A percentile compares a stretch with the other conserved stretches of the same genome.
Evolutionary conservation across 2,888 invertebrate species (phyloP).

Genomic region (Frankliniella intonsa): DNA sequence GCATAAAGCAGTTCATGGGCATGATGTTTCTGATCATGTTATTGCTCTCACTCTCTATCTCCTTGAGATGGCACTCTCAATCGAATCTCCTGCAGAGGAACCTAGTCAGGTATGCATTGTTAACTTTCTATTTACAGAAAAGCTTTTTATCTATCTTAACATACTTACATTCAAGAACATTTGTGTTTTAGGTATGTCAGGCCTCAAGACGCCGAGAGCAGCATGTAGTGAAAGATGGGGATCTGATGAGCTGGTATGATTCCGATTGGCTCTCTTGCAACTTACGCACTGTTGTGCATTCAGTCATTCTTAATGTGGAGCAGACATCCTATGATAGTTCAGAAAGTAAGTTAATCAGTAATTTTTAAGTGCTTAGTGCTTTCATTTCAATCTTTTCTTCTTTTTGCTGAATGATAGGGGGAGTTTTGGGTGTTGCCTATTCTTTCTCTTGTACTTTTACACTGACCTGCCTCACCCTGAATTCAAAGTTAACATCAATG

Average conservation of each 20-base stretch:
- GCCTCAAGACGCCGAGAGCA: constrained; percentile 44
- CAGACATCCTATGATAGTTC: constrained; percentile 55
- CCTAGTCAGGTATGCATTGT: constrained; percentile 38
- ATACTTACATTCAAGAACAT: neutral
- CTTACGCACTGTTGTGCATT: constrained; percentile 62
- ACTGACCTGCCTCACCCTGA: neutral
- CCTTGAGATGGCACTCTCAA: constrained; percentile 65
- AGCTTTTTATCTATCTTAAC: neutral
- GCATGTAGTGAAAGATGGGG: constrained; percentile 51
- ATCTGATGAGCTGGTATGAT: constrained; percentile 63
- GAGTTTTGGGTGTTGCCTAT: no score
- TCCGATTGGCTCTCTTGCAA: constrained; percentile 71
- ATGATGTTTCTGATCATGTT: constrained; percentile 78
- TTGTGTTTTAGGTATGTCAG: constrained; percentile 48
- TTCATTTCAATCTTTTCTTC: constrained; percentile 16
- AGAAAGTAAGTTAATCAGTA: constrained; percentile 53
- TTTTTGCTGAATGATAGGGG: neutral
- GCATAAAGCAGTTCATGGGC: constrained; percentile 72
- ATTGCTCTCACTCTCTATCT: constrained; percentile 81
- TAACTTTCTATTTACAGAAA: neutral
- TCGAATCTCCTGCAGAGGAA: constrained; percentile 40
- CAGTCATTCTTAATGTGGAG: constrained; percentile 54
- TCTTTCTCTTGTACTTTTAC: constrained; percentile 33
- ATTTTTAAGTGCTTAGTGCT: neutral
- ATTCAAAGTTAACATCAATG: no score